Conservation (phyloP, 2,797 vertebrate species). For the Alcedo atthis region DNA sequence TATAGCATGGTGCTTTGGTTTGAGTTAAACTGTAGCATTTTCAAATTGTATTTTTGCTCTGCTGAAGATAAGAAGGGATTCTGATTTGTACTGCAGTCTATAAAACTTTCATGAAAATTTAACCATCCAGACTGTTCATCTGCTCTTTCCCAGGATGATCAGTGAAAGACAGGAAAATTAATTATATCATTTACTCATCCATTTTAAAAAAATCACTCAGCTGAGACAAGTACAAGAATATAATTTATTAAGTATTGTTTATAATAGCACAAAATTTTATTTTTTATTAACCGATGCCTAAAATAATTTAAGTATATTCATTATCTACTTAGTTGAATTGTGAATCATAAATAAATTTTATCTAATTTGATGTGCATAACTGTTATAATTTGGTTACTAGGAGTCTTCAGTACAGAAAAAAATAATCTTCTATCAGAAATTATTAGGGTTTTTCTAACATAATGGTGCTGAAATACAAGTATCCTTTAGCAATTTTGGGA, state of each 20-base stretch:
- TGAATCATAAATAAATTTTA: background rate
- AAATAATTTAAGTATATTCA: background rate
- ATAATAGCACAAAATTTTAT: background rate
- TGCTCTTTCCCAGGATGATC: background rate
- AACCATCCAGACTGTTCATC: background rate
- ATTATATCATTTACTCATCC: background rate
- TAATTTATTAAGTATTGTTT: background rate
- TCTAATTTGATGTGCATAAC: background rate
- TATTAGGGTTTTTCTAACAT: background rate
- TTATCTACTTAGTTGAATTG: background rate
- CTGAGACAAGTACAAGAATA: background rate
- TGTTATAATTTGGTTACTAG: background rate
- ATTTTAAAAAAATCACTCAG: background rate
- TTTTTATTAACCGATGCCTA: background rate
- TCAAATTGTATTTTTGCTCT: background rate
- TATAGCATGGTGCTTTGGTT: constrained; percentile 46
- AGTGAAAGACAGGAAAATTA: background rate
- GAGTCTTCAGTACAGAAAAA: background rate
- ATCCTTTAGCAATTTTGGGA: background rate
- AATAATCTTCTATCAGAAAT: background rate
- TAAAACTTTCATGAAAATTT: background rate
- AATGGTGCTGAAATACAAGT: background rate
- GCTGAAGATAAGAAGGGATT: background rate
- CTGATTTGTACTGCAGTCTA: background rate
- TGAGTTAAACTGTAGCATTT: background rate